Evolutionary conservation across 2,797 vertebrate genomes (phyloP).

Genomic region (Allochrocebus solatus): DNA sequence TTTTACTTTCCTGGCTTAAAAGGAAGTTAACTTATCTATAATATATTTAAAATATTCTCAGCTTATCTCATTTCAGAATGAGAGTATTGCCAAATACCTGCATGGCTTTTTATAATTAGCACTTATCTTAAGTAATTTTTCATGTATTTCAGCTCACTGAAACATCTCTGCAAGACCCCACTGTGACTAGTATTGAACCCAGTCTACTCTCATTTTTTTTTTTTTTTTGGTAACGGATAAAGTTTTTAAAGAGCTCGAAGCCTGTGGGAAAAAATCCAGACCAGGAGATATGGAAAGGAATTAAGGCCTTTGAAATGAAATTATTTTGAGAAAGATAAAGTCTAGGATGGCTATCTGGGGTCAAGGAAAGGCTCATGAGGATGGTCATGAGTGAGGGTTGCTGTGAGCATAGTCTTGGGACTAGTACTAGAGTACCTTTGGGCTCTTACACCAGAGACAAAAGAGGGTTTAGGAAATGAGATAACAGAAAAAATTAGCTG

Average conservation of each 20-base stretch:
- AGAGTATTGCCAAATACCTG: background rate
- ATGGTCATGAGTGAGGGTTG: background rate
- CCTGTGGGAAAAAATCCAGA: background rate
- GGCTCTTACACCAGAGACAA: background rate
- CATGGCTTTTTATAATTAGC: background rate
- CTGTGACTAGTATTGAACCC: background rate
- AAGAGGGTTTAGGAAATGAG: background rate
- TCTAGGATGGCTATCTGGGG: background rate
- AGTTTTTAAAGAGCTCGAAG: background rate
- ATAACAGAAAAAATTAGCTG: background rate
- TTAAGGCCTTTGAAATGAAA: background rate
- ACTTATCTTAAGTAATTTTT: background rate
- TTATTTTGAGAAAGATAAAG: background rate
- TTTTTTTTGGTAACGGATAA: background rate
- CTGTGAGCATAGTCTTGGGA: background rate
- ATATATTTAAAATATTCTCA: background rate
- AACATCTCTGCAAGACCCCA: background rate
- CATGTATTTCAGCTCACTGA: background rate
- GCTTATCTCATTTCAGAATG: background rate
- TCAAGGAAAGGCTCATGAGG: background rate
- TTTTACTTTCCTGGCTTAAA: background rate
- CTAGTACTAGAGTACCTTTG: background rate
- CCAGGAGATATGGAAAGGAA: background rate
- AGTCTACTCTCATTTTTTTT: background rate
- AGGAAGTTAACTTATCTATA: background rate